phyloP scores from a whole-genome alignment of 2,888 invertebrate genomes.

The Epistrophella euchroma region DNA sequence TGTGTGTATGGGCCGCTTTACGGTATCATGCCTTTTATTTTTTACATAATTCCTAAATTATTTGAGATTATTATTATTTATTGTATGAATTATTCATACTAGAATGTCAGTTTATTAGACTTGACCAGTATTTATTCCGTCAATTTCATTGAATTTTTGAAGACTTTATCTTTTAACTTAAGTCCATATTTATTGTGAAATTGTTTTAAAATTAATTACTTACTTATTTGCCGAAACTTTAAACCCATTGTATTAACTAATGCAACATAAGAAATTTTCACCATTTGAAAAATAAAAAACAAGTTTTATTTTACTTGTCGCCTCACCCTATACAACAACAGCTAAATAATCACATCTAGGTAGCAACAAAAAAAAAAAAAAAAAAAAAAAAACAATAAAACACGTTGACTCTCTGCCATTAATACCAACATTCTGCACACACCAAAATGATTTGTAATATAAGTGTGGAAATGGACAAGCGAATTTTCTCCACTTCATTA shows the following conservation, averaged over 20 bases:
- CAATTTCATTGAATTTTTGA: too few relatives aligned
- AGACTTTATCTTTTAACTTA: neutral
- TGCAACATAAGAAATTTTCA: neutral
- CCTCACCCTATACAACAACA: neutral
- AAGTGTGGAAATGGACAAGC: constrained; percentile 71
- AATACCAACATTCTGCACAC: constrained; percentile 48
- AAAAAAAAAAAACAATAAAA: neutral
- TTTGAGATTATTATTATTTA: too few relatives aligned
- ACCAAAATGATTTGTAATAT: constrained; percentile 73
- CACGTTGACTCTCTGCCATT: constrained; percentile 31
- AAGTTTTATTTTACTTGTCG: neutral
- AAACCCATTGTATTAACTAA: neutral
- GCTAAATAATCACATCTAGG: constrained; percentile 39
- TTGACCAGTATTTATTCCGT: too few relatives aligned
- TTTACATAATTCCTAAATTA: too few relatives aligned
- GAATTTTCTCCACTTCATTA: constrained; percentile 75
- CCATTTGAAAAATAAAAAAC: neutral
- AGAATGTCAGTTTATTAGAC: too few relatives aligned
- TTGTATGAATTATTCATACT: too few relatives aligned
- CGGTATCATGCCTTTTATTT: too few relatives aligned
- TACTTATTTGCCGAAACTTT: neutral
- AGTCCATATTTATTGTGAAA: neutral
- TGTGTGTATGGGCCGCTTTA: too few relatives aligned
- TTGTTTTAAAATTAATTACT: neutral
- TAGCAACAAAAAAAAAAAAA: constrained; percentile 17